Evolutionary conservation across 2,888 invertebrate genomes (phyloP), one percentile per base, ranked within the genome.

Genomic region (Campopleginae sp.): DNA sequence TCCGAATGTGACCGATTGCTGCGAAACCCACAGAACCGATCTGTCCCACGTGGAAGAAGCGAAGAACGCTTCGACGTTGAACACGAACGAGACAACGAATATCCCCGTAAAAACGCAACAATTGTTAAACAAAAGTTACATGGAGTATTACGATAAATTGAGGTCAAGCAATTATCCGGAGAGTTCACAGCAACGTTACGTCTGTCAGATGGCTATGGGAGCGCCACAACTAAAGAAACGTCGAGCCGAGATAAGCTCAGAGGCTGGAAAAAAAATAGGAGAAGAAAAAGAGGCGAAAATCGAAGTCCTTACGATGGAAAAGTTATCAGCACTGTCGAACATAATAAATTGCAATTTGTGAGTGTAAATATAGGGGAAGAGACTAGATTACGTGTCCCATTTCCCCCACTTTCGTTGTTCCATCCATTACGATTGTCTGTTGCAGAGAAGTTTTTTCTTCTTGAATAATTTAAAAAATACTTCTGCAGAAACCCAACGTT

Each of bases 341-440:
- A 90, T 92, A 86, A 92, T 92, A 23, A 92, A 92, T 79, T 89
- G 89, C 48, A 88, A 88, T 23, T 86, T 92, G 91, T 91, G 87
- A 88, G 90, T 87, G 27, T 58, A 2, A 58, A 58, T 58, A 27
- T 27, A 27, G 7, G 27, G 4, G 2, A 14, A 58, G 23, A 12
- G 14, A 27, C 58, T 14, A 58, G 58, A 58, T 58, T 27, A 14
- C 27, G 27, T 27, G 27, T 6, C 14, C 58, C 58, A 58, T 27
- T 58, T 58, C 5, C 12, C 58, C 58, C 27, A 58, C 14, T 58
- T 23, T 58, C 6, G 27, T 27, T 6, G 5, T 3, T 51, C 6
- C 46, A 46, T 3, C 3, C 17, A 46, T 46, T 17, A 17, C n/a
- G n/a, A 51, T n/a, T 6, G 4, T n/a, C 0, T 48, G n/a, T 6